phyloP scores from a whole-genome alignment of 2,888 invertebrate species.

The Didymodactylos carnosus region DNA sequence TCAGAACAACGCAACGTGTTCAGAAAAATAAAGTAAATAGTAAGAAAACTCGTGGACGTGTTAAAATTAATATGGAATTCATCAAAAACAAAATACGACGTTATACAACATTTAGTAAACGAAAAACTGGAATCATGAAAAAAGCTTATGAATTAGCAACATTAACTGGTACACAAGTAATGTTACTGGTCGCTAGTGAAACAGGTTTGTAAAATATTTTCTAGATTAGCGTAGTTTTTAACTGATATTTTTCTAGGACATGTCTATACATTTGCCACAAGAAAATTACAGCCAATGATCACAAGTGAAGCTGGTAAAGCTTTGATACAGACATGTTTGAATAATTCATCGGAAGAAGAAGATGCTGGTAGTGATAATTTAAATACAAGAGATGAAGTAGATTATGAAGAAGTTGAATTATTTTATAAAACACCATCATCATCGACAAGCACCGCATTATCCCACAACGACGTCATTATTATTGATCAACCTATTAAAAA shows the following conservation, averaged over 20 bases:
- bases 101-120: constrained; percentile 97
- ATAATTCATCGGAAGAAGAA: not conserved
- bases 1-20: not conserved
- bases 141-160: constrained; percentile 99
- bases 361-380: too few species aligned
- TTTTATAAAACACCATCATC: not conserved
- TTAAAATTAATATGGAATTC: constrained; percentile 99
- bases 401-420: not conserved
- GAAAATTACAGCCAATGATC: constrained; percentile 87
- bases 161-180: constrained; percentile 73
- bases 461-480: not conserved
- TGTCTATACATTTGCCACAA: constrained; percentile 96
- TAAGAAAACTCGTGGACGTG: constrained; percentile 60
- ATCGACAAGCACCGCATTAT: not conserved
- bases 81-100: constrained; percentile 94
- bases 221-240: not conserved
- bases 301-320: constrained; percentile 76
- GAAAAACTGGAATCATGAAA: constrained; percentile 99
- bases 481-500: not conserved
- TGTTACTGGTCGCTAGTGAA: constrained; percentile 93
- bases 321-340: constrained; percentile 84
- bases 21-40: not conserved
- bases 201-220: constrained; percentile 42
- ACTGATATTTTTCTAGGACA: constrained; percentile 41
- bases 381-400: not conserved